These are phyloP conservation scores for Phymanthus crucifer DNA, from an alignment of 92 coral and sea anemone species.

Conservation along the genomic window DNA sequence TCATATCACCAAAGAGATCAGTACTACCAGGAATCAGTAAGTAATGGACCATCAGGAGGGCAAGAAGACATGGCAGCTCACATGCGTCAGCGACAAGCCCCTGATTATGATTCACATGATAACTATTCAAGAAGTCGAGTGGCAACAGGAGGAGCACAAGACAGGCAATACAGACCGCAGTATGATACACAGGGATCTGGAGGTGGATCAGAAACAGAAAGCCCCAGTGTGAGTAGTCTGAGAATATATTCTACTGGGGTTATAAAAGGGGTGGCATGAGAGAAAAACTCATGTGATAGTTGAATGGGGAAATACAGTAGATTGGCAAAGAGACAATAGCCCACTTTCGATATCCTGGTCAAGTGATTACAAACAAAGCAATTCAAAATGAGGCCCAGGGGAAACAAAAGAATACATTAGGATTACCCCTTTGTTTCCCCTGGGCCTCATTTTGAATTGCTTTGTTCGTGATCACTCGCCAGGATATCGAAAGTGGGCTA, in stretches of 20 bases:
- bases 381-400: too few species aligned
- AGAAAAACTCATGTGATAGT: neutral
- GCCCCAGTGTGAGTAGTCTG: constrained; percentile 56
- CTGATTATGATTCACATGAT: constrained; percentile 66
- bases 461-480: too few species aligned
- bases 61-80: constrained; percentile 67
- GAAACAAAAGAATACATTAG: too few species aligned
- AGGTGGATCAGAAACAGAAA: constrained; percentile 39
- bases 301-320: too few species aligned
- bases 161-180: constrained; percentile 41
- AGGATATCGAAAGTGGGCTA: too few species aligned
- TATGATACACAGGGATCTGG: constrained; percentile 47
- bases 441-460: too few species aligned
- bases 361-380: too few species aligned
- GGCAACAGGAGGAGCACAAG: constrained; percentile 37
- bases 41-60: constrained; percentile 35
- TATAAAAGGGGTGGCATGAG: neutral
- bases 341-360: too few species aligned
- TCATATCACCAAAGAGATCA: constrained; percentile 46
- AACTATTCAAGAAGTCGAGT: constrained; percentile 55
- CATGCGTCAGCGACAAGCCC: constrained; percentile 34
- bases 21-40: constrained; percentile 30
- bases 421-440: too few species aligned
- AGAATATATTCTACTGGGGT: neutral
- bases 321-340: too few species aligned